Evolutionary conservation across 2,888 invertebrate genomes (phyloP), one percentile per base, ranked within the genome.

Genomic region (Bombylius major): DNA sequence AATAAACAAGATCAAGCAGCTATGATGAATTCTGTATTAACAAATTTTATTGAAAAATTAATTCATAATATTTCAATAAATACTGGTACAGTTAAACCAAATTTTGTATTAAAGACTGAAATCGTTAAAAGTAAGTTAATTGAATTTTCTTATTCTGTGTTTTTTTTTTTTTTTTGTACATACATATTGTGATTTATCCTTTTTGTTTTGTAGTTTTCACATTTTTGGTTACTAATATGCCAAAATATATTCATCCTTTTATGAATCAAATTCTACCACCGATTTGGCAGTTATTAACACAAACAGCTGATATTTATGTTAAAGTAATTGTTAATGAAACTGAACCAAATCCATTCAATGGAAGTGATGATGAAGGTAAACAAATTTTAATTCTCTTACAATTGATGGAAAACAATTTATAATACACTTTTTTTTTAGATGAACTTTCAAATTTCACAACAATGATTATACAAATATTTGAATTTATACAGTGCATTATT

Each of bases 251-350:
- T 67, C 70, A 76, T 5, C 77, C 76, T 23, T 83, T 78, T 68
- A 73, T 85, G 64, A 76, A 78, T 12, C 77, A 80, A 62, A 79
- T 86, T 58, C 69, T 86, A 50, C 79, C 80, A 5, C 79, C 83
- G 0, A 78, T 86, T 32, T 86, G 86, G 86, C 78, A 77, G 60
- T 78, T 82, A 46, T 76, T 86, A n/a, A 83, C 81, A 36, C 78
- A 82, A 62, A 81, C 81, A 62, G 83, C 84, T 2, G 80, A 82
- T 62, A 75, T 79, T 62, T 85, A 84, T 69, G 79, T 84, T 1
- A 78, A 80, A 61, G 78, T 78, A 32, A 77, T 79, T 3, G 82
- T 86, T 0, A 83, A 83, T 67, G 79, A 79, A 61, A 66, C 65
- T 9, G 76, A 77, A 51, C 76, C 78, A 14, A 68, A 66, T 56